Evolutionary conservation across 2,888 invertebrate genomes (phyloP).

Genomic region (Dryocosmus kuriphilus): DNA sequence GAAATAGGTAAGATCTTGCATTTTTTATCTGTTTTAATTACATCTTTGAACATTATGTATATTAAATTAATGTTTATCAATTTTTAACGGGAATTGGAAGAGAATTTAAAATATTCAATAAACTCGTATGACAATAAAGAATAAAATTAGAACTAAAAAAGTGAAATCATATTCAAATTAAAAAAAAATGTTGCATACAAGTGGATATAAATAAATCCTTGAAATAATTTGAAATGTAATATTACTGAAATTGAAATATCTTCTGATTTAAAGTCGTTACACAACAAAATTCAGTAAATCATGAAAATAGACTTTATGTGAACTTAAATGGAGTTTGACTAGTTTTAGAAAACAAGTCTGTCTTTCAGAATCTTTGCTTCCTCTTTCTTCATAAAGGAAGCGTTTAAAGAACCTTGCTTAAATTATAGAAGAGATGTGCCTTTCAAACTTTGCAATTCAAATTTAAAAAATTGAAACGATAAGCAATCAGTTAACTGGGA

Average conservation of each 20-base stretch:
- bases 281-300: no score
- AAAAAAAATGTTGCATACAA: no score
- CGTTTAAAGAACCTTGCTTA: background rate
- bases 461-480: conserved; percentile 47
- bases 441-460: conserved; percentile 45
- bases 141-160: no score
- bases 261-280: background rate
- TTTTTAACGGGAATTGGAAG: background rate
- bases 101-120: no score
- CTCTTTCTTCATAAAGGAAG: background rate
- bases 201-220: no score
- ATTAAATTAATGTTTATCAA: background rate
- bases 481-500: conserved; percentile 55
- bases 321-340: no score
- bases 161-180: no score
- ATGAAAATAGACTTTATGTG: no score
- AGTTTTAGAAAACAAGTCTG: no score
- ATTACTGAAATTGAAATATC: background rate
- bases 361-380: background rate
- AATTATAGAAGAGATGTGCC: background rate
- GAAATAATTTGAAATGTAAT: no score
- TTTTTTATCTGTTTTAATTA: background rate
- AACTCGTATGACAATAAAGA: no score
- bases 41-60: background rate
- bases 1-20: background rate